Percentiles rank a stretch among this genome's conserved stretches.
Evolutionary conservation across 2,113 vertebrate species (phyloP).

Genomic region (Petrocephalus microphthalmus): DNA sequence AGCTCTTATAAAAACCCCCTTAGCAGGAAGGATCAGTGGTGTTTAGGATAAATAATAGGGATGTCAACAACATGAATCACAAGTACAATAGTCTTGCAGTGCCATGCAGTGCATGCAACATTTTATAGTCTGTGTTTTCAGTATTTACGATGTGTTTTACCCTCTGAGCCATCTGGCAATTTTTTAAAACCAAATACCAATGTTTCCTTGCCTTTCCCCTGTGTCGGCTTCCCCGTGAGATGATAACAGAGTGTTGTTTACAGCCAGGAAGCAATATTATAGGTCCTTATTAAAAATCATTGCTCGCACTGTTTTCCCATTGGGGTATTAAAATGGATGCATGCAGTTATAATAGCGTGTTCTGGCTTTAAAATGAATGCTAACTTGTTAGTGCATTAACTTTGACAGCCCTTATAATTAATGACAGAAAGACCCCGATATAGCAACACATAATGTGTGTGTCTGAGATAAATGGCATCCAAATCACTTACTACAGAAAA

Average conservation of each 20-base stretch:
- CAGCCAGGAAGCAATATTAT: not conserved
- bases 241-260: not conserved
- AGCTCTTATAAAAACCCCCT: not conserved
- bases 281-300: not conserved
- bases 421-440: not conserved
- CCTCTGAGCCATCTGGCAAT: not conserved
- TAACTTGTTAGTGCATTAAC: not conserved
- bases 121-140: not conserved
- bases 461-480: not conserved
- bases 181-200: not conserved
- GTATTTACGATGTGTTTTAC: not conserved
- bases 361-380: not conserved
- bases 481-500: not conserved
- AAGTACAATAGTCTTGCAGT: not conserved
- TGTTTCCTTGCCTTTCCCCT: not conserved
- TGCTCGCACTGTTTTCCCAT: not conserved
- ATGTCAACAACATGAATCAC: not conserved
- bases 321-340: not conserved
- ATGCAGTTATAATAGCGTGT: not conserved
- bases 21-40: not conserved
- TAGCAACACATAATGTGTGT: not conserved
- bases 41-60: not conserved
- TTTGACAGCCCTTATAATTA: not conserved
- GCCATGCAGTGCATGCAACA: not conserved
- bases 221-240: not conserved